These are phyloP conservation scores for Sesamia nonagrioides DNA, from an alignment of 1,140 invertebrate species.

Conservation along the genomic window DNA sequence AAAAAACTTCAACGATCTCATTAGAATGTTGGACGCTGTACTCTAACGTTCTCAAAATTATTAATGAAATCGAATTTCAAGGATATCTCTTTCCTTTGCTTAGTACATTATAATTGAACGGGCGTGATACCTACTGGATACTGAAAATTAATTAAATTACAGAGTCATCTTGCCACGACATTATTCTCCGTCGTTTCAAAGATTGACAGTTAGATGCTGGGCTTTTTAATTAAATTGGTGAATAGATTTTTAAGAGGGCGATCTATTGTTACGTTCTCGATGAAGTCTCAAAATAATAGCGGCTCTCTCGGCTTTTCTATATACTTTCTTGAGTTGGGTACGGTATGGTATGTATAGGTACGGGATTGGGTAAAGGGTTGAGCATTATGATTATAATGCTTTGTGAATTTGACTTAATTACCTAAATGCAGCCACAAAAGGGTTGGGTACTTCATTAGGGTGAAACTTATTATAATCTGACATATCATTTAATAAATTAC, in stretches of 20 bases:
- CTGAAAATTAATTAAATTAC: conserved; percentile 79
- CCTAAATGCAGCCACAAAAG: too few species aligned
- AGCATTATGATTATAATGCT: too few species aligned
- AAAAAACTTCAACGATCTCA: too few species aligned
- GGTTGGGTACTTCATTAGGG: too few species aligned
- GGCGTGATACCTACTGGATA: conserved; percentile 54
- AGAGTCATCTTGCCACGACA: conserved; percentile 75
- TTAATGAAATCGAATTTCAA: conserved; percentile 51
- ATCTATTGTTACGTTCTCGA: not conserved
- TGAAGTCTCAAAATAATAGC: not conserved
- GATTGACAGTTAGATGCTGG: conserved; percentile 71
- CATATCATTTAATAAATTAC: too few species aligned
- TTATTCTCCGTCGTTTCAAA: conserved; percentile 67
- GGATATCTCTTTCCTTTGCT: conserved; percentile 40
- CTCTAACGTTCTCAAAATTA: not conserved
- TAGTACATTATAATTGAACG: conserved; percentile 47
- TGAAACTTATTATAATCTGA: too few species aligned
- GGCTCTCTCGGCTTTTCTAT: too few species aligned
- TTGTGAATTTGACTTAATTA: too few species aligned
- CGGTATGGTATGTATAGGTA: too few species aligned
- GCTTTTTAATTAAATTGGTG: conserved; percentile 75
- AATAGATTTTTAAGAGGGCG: conserved; percentile 55
- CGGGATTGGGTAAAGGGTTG: too few species aligned
- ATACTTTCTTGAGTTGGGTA: too few species aligned
- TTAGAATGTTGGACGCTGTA: not conserved